Percentiles rank a stretch among this genome's conserved stretches.
Conservation (phyloP, 1,140 invertebrate species). For the Phenacoccus solenopsis region DNA sequence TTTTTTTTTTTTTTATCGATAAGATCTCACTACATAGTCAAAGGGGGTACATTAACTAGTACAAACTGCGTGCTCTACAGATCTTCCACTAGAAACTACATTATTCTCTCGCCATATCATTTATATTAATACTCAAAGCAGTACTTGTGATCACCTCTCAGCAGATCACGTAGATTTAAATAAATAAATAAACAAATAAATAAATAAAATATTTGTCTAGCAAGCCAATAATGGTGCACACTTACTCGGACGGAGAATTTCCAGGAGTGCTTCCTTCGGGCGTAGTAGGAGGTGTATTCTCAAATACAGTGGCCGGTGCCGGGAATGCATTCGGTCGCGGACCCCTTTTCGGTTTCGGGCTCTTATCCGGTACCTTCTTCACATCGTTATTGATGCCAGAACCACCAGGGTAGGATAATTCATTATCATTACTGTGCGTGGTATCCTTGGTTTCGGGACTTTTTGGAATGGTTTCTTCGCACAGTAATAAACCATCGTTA, state of each 20-base stretch:
- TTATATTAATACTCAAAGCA: too few species aligned
- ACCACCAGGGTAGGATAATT: background rate
- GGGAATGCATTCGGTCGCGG: background rate
- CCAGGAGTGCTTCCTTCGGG: conserved; percentile 3
- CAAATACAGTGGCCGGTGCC: background rate
- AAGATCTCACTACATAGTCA: too few species aligned
- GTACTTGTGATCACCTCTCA: too few species aligned
- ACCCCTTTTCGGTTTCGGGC: background rate
- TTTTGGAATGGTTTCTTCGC: conserved; percentile 76
- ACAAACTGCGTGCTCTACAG: too few species aligned
- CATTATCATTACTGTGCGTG: conserved; percentile 17
- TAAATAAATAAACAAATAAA: too few species aligned
- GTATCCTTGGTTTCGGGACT: conserved; percentile 49
- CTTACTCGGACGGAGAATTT: conserved; percentile 8
- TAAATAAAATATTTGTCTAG: too few species aligned
- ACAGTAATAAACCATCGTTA: conserved; percentile 41
- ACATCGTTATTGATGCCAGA: background rate
- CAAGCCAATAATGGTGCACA: too few species aligned
- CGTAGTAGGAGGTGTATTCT: background rate
- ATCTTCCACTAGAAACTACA: too few species aligned
- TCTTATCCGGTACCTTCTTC: background rate
- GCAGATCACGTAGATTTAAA: too few species aligned
- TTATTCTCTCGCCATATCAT: too few species aligned
- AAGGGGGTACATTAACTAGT: too few species aligned
- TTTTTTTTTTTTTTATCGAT: too few species aligned